These are phyloP conservation scores for Xyrauchen texanus DNA, from an alignment of 2,113 vertebrate genomes.

Conservation along the genomic window DNA sequence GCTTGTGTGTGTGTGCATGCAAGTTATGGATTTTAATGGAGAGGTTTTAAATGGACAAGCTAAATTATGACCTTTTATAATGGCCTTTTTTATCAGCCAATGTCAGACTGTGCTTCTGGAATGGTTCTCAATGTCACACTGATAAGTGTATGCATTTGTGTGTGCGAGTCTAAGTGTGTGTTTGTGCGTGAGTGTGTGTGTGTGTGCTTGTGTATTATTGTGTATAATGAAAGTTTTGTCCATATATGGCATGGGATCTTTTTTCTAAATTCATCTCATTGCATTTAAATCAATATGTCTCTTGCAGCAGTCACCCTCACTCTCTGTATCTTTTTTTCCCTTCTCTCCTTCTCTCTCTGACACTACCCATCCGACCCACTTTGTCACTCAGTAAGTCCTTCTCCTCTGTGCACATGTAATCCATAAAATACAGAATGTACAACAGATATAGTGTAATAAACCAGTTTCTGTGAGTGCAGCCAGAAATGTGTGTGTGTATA, in stretches of 20 bases:
- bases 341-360: slow-evolving; percentile 9
- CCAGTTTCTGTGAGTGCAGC: neutral
- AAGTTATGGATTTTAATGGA: slow-evolving; percentile 57
- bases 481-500: slow-evolving; percentile 39
- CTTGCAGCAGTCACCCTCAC: slow-evolving; percentile 1
- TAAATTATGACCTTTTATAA: slow-evolving; percentile 80
- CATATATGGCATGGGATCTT: slow-evolving; percentile 20
- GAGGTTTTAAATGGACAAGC: slow-evolving; percentile 76
- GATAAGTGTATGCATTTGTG: neutral
- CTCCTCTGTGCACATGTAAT: slow-evolving; percentile 17
- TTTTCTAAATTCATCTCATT: slow-evolving; percentile 21
- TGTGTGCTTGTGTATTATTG: slow-evolving; percentile 34
- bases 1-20: slow-evolving; percentile 22
- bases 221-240: neutral
- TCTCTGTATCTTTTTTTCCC: neutral
- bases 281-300: slow-evolving; percentile 44
- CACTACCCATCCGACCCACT: neutral
- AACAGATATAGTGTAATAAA: neutral
- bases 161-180: too few species aligned
- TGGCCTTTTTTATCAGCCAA: slow-evolving; percentile 73
- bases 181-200: neutral
- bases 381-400: too few species aligned
- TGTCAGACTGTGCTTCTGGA: slow-evolving; percentile 60
- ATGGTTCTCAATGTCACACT: neutral
- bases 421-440: slow-evolving; percentile 40